Evolutionary conservation across 2,797 vertebrate genomes (phyloP).

Genomic region (Sebastes iracundus): DNA sequence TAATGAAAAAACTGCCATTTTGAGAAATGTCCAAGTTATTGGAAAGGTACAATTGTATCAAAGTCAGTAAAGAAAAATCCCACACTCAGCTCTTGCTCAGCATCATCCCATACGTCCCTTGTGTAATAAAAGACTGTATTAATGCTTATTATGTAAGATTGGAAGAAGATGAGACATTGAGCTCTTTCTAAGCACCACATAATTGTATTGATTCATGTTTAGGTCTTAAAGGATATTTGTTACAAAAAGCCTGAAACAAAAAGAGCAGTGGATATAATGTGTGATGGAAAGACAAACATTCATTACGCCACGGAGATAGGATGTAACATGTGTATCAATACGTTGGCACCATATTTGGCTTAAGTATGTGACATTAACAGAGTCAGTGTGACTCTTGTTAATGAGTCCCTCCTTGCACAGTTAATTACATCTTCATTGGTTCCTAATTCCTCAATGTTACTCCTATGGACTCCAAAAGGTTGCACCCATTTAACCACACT

Average conservation of each 20-base stretch:
- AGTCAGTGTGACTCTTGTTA: slow-evolving; percentile 19
- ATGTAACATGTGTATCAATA: background rate
- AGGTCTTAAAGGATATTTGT: background rate
- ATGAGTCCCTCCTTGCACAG: slow-evolving; percentile 16
- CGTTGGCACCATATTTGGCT: background rate
- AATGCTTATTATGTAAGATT: slow-evolving; percentile 11
- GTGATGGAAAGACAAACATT: background rate
- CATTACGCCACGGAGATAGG: background rate
- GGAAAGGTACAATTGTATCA: slow-evolving; percentile 7
- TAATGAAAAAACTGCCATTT: background rate
- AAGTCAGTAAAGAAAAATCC: slow-evolving; percentile 11
- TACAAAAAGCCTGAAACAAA: background rate
- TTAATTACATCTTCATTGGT: slow-evolving; percentile 46
- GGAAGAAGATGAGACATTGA: background rate
- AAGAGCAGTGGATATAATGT: background rate
- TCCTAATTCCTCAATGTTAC: slow-evolving; percentile 44
- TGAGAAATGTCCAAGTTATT: background rate
- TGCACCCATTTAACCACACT: slow-evolving; percentile 52
- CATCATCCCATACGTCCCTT: background rate
- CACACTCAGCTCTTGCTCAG: slow-evolving; percentile 6
- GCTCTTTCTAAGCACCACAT: background rate
- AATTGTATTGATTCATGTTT: background rate
- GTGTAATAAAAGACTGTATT: slow-evolving; percentile 11
- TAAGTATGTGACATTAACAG: slow-evolving; percentile 15
- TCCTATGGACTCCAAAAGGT: slow-evolving; percentile 46